Base-by-base conservation (phyloP, 2,113 vertebrate genomes). In the Canis aureus region DNA sequence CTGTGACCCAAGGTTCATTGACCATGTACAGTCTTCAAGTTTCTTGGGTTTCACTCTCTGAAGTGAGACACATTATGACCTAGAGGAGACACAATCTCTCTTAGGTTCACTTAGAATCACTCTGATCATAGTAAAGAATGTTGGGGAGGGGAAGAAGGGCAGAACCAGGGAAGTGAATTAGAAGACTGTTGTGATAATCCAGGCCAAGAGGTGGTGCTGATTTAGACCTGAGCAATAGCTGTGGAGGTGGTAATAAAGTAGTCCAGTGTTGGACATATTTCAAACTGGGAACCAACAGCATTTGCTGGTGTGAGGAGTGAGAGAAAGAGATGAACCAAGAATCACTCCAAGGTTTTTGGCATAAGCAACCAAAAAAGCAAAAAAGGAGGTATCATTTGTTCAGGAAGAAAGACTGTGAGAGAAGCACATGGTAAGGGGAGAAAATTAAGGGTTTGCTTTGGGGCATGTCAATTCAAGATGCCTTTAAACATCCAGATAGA, bases 341-440 rank as follows among this genome's bases (percentile, higher is more conserved):
- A 66, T 59, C 67, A n/a, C 38, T 35, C 60, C 15, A 9, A 6
- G 3, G 19, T 57, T 22, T 64, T 35, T 29, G 43, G 5, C 38
- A n/a, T 9, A 53, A 71, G 49, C 67, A 82, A 32, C 53, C 49
- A 9, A n/a, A 90, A 57, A 76, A 76, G 10, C 49, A 9, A n/a
- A 90, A 57, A 69, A 76, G 12, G 29, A 78, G 38, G 15, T n/a
- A 59, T 7, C 32, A 3, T 43, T 49, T 51, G 35, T 29, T 74
- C 11, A 16, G 15, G 43, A 62, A 59, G 49, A 22, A 76, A 32
- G 66, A 62, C 11, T 25, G 4, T 35, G 20, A 35, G 32, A 94
- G 29, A n/a, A 82, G 0, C 9, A 12, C 3, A 2, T 12, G 1
- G 32, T 3, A 0, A 12, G 8, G 55, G 10, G 55, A 38, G 80